Base-by-base conservation (phyloP, 2,797 vertebrate genomes). In the Anguilla megastoma region DNA sequence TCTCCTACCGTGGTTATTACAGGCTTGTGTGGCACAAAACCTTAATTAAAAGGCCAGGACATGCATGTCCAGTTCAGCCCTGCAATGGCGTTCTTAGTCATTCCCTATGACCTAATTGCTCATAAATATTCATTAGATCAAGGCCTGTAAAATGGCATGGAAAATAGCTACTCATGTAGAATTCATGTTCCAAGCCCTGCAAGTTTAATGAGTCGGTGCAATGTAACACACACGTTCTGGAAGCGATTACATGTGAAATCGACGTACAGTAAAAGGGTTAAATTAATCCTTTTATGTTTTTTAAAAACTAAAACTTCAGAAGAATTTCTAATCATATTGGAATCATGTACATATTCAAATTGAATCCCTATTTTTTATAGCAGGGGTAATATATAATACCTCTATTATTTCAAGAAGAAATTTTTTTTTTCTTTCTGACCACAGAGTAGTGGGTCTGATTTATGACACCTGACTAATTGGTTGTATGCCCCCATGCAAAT, bases 31-130 rank as follows among this genome's bases (percentile, higher is more conserved):
- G 41, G 76, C 41, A 30, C 18, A 50, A 21, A 80, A n/a, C 36
- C 41, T 80, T 80, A 80, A 80, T 80, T 80, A 80, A 80, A 80
- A 80, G 76, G 41, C 76, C 76, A 80, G 18, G 27, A 45, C 45
- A 24, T 80, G 76, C 76, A 80, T 50, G 36, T 48, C 76, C 41
- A 80, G 76, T 24, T 48, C 18, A 30, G 76, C 24, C 18, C 16
- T 3, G 24, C 41, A 50, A 80, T n/a, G 76, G 76, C 8, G 76
- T 50, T 6, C 76, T 80, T 48, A 24, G 76, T 80, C 41, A 48
- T 18, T 48, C n/a, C 76, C 9, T 24, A 50, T 80, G 41, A 45
- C 45, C 41, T 7, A 41, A 80, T 50, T 80, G 45, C 76, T 36
- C 16, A 80, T 80, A 48, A 80, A 45, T 16, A 50, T 48, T 80